Conservation (phyloP, 2,888 invertebrate genomes). For the Pachycephus smyrnensis region DNA sequence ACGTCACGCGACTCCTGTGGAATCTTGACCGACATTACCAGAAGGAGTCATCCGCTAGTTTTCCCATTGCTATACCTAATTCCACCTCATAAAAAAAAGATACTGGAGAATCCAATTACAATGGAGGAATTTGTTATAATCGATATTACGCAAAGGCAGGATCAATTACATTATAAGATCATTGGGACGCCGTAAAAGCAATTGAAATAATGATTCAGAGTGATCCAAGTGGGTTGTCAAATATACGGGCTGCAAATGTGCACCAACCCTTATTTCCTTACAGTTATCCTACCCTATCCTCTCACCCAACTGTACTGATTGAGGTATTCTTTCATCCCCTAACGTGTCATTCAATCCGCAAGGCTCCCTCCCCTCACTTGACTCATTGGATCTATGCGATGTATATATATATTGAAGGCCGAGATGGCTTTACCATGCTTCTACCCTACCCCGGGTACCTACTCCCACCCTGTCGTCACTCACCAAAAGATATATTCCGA, state of each 20-base stretch:
- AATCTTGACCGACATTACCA: neutral
- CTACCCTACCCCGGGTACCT: neutral
- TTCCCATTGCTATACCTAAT: neutral
- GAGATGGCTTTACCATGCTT: neutral
- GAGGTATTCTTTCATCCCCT: constrained; percentile 8
- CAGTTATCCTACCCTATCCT: neutral
- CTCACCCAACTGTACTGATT: neutral
- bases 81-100: neutral
- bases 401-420: constrained; percentile 11
- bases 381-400: constrained; percentile 11
- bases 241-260: constrained; percentile 5
- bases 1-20: neutral
- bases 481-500: neutral
- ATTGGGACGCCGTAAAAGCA: neutral
- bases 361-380: neutral
- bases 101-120: neutral
- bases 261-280: neutral
- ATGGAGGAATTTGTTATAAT: neutral
- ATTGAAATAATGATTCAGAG: neutral
- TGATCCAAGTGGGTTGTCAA: neutral
- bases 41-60: neutral
- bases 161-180: neutral
- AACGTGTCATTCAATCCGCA: neutral
- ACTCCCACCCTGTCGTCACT: neutral
- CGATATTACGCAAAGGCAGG: neutral